Base-by-base conservation (phyloP, 2,888 invertebrate species). In the Empis livida region DNA sequence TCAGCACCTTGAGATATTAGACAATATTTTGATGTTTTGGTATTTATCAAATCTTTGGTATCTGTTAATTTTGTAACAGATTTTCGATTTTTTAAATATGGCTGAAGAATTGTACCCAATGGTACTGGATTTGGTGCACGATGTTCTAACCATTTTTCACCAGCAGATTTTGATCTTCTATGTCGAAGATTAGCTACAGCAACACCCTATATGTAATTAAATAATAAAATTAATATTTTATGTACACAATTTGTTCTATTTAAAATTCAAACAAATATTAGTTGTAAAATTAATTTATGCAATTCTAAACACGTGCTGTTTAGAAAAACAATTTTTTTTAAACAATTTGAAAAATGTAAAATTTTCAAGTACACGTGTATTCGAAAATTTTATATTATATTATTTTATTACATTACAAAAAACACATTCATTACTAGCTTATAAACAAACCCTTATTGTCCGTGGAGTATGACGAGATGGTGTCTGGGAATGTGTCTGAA, bases 1-100 rank as follows among this genome's bases (percentile, higher is more conserved):
- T 94, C 94, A 16, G 88, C 83, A 57, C 90, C 89, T 68, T 97
- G 96, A 0, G 93, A 85, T 15, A 93, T 83, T 1, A 99, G 74
- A 54, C 94, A 88, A 65, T 99, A 99, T 61, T 93, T 93, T 0
- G 84, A 82, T 56, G 76, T 79, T 61, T 79, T 82, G 0, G 73
- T 68, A 58, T 80, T 78, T 0, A 79, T 78, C 10, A 92, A 77
- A 55, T 82, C 78, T 73, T 84, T 87, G 0, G 85, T 80, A 53
- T 82, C 83, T 0, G 83, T 84, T 13, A 95, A 71, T 63, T 88
- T 85, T 9, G 83, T 82, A 0, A 95, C 78, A 0, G 93, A 88
- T 63, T 88, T 88, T 55, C 87, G 80, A 60, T 84, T 80, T 49
- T 80, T 77, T 59, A 93, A 80, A 44, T 78, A 75, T 0, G 96